Conservation (phyloP, 2,797 vertebrate genomes). For the Sus cebifrons region DNA sequence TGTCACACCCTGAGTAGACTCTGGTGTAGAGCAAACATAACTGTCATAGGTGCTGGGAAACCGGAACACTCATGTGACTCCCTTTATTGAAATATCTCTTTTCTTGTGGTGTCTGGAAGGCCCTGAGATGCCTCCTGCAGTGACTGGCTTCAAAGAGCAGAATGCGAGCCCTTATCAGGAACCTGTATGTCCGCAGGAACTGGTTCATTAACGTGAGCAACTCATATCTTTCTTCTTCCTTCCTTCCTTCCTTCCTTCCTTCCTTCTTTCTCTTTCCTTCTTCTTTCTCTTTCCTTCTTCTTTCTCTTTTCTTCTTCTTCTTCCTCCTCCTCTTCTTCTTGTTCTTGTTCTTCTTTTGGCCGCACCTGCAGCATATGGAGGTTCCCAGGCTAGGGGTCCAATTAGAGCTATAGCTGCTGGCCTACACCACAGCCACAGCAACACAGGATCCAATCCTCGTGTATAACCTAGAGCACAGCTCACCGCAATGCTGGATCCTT, state of each 20-base stretch:
- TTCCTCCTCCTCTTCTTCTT: too few species aligned
- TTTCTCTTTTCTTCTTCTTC: too few species aligned
- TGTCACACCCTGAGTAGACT: neutral
- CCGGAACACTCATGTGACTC: neutral
- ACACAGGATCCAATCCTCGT: too few species aligned
- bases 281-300: too few species aligned
- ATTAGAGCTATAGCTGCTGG: too few species aligned
- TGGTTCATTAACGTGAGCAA: neutral
- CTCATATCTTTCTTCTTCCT: too few species aligned
- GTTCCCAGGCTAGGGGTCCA: neutral
- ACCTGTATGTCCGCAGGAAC: rapidly evolving
- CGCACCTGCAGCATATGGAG: neutral
- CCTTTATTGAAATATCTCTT: neutral
- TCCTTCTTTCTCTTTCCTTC: too few species aligned
- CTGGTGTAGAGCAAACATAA: neutral
- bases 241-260: too few species aligned
- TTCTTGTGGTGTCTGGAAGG: neutral
- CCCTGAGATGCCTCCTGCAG: neutral
- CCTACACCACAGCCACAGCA: too few species aligned
- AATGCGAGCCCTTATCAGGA: neutral
- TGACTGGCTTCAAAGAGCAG: neutral
- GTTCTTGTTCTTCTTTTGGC: too few species aligned
- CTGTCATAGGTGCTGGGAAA: neutral
- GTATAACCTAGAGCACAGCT: too few species aligned
- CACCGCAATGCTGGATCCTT: too few species aligned